These are phyloP conservation scores for Chymomyza procnemis DNA, from an alignment of 2,888 invertebrate species.

Conservation along the genomic window DNA sequence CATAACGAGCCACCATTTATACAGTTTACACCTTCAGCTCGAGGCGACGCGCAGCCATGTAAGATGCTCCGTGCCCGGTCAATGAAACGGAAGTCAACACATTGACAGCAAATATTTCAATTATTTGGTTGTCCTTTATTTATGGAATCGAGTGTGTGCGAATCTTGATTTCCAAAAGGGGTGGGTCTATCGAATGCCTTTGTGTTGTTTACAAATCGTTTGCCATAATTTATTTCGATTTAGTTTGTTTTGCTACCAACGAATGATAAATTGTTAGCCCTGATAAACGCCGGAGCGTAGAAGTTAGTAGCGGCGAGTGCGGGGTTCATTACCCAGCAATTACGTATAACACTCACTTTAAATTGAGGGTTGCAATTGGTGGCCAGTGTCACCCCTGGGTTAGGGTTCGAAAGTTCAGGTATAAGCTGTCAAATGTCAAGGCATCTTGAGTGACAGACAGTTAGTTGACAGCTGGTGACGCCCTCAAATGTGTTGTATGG, in stretches of 20 bases:
- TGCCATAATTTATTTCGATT: constrained; percentile 56
- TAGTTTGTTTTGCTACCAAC: constrained; percentile 63
- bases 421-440: constrained; percentile 10
- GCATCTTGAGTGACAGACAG: constrained; percentile 14
- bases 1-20: constrained; percentile 69
- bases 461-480: constrained; percentile 56
- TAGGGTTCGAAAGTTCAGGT: neutral
- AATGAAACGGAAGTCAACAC: constrained; percentile 60
- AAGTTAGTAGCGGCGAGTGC: constrained; percentile 7
- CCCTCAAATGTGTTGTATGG: constrained; percentile 60
- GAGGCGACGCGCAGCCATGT: neutral
- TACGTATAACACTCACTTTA: constrained; percentile 33
- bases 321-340: constrained; percentile 65
- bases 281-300: constrained; percentile 42
- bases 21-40: constrained; percentile 60
- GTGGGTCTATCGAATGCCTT: neutral
- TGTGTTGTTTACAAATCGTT: constrained; percentile 66
- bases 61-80: neutral
- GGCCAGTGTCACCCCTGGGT: neutral
- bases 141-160: neutral
- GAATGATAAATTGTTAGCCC: constrained; percentile 60
- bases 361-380: neutral
- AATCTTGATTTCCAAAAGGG: neutral
- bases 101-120: constrained; percentile 73
- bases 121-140: constrained; percentile 36